Percentiles rank a stretch among this genome's conserved stretches.
Conservation (phyloP, 2,113 vertebrate genomes). For the Chunga burmeisteri region DNA sequence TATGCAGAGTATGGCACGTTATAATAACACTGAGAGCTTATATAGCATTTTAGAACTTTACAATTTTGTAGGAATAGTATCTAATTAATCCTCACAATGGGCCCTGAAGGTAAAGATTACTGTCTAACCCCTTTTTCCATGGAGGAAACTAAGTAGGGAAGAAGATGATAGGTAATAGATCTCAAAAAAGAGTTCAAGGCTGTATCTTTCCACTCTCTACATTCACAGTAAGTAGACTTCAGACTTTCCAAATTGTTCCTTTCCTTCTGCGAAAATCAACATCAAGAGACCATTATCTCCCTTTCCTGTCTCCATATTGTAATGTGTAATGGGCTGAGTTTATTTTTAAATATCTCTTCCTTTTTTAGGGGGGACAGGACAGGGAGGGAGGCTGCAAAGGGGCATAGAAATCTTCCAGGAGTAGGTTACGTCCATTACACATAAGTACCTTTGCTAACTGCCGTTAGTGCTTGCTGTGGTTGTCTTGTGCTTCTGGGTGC, state of each 20-base stretch:
- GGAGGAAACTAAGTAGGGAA: neutral
- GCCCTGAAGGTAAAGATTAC: conserved; percentile 15
- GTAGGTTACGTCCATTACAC: neutral
- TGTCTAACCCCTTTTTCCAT: neutral
- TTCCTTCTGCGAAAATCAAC: neutral
- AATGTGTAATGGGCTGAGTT: neutral
- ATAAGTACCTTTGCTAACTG: neutral
- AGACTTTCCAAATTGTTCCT: neutral
- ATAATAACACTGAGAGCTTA: conserved; percentile 42
- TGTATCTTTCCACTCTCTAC: neutral
- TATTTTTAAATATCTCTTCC: neutral
- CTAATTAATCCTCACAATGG: conserved; percentile 28
- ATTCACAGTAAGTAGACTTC: neutral
- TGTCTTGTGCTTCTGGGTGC: neutral
- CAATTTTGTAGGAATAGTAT: conserved; percentile 5
- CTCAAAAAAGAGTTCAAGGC: neutral
- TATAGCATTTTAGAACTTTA: conserved; percentile 41
- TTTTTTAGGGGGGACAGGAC: too few species aligned
- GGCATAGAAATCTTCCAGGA: neutral
- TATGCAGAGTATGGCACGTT: conserved; percentile 11
- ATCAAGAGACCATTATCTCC: neutral
- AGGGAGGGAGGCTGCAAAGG: neutral
- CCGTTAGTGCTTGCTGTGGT: neutral
- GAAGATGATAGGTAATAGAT: neutral
- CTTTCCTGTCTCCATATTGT: neutral